phyloP scores from a whole-genome alignment of 1,140 invertebrate genomes.

The Zophobas morio region DNA sequence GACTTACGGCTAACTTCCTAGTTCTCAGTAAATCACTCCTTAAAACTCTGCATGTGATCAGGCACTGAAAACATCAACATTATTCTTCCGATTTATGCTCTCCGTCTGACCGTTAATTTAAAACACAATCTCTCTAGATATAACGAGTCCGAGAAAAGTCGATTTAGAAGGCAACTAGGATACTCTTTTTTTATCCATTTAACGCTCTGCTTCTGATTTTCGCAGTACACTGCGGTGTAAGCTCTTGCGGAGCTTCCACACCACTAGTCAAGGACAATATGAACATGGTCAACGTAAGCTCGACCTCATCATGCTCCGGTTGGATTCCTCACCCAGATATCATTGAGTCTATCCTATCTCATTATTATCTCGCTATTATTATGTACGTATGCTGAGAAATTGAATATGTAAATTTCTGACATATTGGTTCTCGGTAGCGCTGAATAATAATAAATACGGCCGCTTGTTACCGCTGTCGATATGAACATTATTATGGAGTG shows the following conservation, averaged over 20 bases:
- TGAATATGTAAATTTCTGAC: conserved; percentile 58
- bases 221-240: background rate
- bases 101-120: conserved; percentile 53
- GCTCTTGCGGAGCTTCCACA: conserved; percentile 1
- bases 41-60: conserved; percentile 58
- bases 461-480: conserved; percentile 57
- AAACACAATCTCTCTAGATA: conserved; percentile 38
- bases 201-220: background rate
- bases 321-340: conserved; percentile 14
- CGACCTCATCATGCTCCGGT: conserved; percentile 1
- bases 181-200: background rate
- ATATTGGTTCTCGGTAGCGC: conserved; percentile 59
- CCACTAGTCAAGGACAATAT: background rate
- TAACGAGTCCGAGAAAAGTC: conserved; percentile 7
- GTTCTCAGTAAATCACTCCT: conserved; percentile 60
- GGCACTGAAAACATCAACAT: conserved; percentile 60
- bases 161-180: background rate
- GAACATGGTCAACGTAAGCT: background rate
- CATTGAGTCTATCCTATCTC: conserved; percentile 25
- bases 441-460: conserved; percentile 55
- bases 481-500: conserved; percentile 59
- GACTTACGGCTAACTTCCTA: conserved; percentile 55
- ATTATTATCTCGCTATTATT: conserved; percentile 44
- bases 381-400: conserved; percentile 44
- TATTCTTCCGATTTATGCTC: conserved; percentile 60